Base-by-base conservation (phyloP, 1,140 invertebrate species). In the Atta texana region DNA sequence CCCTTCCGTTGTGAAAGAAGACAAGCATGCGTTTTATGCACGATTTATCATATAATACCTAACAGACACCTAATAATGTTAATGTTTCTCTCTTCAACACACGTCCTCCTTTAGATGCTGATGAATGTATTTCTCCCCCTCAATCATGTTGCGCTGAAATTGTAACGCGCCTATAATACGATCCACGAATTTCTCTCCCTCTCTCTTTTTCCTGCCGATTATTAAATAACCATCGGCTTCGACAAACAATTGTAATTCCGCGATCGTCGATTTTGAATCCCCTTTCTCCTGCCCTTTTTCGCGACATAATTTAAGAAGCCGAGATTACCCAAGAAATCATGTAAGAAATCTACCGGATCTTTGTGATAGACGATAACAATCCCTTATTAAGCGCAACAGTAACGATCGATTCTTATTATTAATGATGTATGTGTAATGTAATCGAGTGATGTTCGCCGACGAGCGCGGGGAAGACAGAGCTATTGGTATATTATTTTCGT, bases 401-500 rank as follows among this genome's bases (percentile, higher is more conserved):
- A 68, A 64, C 44, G 76, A 80, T 55, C 72, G 44, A 49, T 63
- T 61, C 18, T 28, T 84, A 63, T 53, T 61, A 61, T 75, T 75
- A 49, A 39, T 31, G 21, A 80, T 51, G 66, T 51, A 39, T n/a
- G 34, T 81, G 24, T 82, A 51, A 53, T 76, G 82, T 85, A 51
- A 77, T 61, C 21, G 24, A 66, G 16, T 61, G 21, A 44, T 2
- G 24, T 61, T 68, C 28, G 77, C 55, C 39, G 39, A 66, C 21
- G 24, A 51, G 8, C 16, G 21, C 24, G 28, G 16, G 18, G 24
- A 51, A 61, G 53, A 53, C 31, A 64, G 74, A 85, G 76, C 64
- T 51, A 21, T 84, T 21, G 59, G 57, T 39, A 87, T 84, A 89
- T 87, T 89, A 90, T 89, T 90, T 90, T 90, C 85, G 8, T 90